Evolutionary conservation across 2,888 invertebrate genomes (phyloP).

Genomic region (Tiliacea aurago): DNA sequence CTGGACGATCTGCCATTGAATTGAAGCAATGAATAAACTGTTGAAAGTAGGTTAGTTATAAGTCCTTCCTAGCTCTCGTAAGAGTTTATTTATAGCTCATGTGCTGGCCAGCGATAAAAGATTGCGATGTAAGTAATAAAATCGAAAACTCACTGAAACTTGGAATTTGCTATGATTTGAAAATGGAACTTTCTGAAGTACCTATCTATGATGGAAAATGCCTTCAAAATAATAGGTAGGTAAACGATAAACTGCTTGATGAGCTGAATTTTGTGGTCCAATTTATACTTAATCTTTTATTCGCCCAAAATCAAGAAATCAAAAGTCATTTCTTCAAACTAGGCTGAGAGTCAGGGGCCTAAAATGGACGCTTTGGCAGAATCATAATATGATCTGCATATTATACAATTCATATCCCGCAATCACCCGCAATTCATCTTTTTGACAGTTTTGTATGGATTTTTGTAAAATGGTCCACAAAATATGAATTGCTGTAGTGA

Average conservation of each 20-base stretch:
- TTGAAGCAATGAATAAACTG: slow-evolving; percentile 60
- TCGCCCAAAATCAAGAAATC: too few species aligned
- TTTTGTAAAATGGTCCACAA: too few species aligned
- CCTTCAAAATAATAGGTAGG: too few species aligned
- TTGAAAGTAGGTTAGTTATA: slow-evolving; percentile 57
- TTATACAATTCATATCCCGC: too few species aligned
- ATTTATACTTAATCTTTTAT: neutral
- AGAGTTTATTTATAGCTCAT: slow-evolving; percentile 45
- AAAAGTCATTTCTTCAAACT: too few species aligned
- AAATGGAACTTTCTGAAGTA: slow-evolving; percentile 25
- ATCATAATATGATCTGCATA: too few species aligned
- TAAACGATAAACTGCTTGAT: neutral
- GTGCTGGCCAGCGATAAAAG: slow-evolving; percentile 15
- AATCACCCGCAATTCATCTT: too few species aligned
- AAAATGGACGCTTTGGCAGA: too few species aligned
- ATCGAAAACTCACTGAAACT: neutral
- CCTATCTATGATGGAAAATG: neutral
- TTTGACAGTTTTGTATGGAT: too few species aligned
- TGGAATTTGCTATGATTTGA: slow-evolving; percentile 17
- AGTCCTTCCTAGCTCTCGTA: slow-evolving; percentile 36
- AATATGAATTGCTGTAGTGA: too few species aligned
- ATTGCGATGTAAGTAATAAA: slow-evolving; percentile 21
- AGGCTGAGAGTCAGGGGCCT: too few species aligned
- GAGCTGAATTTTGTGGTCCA: neutral
- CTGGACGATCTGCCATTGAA: slow-evolving; percentile 52